phyloP scores from a whole-genome alignment of 2,113 vertebrate species.

The Procavia capensis region DNA sequence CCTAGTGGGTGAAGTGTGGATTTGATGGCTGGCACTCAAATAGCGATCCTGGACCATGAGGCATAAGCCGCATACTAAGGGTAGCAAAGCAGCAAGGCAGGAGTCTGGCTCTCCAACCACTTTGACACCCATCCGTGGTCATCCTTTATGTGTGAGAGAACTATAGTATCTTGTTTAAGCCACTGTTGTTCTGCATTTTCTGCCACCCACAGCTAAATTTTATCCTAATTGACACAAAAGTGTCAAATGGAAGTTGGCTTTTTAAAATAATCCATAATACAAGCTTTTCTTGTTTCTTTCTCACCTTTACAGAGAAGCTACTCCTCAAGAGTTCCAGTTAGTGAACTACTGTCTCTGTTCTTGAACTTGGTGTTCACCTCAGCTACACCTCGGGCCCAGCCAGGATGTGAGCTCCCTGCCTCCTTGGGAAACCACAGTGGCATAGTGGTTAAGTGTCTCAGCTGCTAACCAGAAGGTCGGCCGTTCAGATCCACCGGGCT shows the following conservation, averaged over 20 bases:
- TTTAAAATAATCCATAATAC: background rate
- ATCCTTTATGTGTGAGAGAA: background rate
- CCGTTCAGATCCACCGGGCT: no score
- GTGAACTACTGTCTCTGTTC: background rate
- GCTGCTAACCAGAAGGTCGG: no score
- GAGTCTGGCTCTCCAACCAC: background rate
- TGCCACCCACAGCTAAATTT: background rate
- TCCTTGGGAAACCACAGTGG: no score
- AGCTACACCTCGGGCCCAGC: background rate
- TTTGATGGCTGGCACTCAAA: background rate
- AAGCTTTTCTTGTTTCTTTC: background rate
- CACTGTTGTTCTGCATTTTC: accelerated
- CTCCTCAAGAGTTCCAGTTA: background rate
- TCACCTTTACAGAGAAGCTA: accelerated
- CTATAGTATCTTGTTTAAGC: background rate
- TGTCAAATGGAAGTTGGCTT: accelerated
- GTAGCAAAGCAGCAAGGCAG: background rate
- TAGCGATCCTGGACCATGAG: conserved; percentile 10
- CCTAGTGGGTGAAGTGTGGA: background rate
- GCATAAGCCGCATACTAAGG: background rate
- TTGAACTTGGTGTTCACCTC: accelerated
- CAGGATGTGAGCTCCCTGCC: accelerated
- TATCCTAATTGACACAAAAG: background rate
- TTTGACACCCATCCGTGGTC: background rate
- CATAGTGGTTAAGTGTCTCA: no score